Evolutionary conservation across 2,797 vertebrate genomes (phyloP), one percentile per base, ranked within the genome.

Genomic region (Siniperca scherzeri): DNA sequence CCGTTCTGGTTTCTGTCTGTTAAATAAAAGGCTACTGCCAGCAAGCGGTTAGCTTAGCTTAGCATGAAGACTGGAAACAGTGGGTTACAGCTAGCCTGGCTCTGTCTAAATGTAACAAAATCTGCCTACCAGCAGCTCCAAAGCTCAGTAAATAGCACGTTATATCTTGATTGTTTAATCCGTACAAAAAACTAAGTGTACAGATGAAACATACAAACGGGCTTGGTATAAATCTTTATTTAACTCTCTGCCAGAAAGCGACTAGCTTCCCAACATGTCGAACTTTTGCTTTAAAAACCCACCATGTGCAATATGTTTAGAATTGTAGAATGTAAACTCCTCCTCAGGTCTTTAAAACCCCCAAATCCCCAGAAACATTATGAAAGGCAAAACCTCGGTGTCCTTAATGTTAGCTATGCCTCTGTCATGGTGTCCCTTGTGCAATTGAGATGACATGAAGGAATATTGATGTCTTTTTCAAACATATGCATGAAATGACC

Each of bases 401-500:
- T 69, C 74, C n/a, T 42, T 42, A 61, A 10, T 25, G 52, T 76
- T 57, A 48, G 40, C 74, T 59, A 22, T 17, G 14, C 55, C 55
- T 62, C 33, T 25, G 48, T 46, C 14, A 22, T 11, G 27, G 30
- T 50, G 60, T 65, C 40, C 30, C 16, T 2, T 22, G 25, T 27
- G 12, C 4, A 46, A 8, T 0, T 60, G 21, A 4, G 40, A 36
- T 53, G 52, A 50, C 52, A 50, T n/a, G 10, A 77, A 0, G 2
- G 17, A 66, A 57, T n/a, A 46, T 22, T 40, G 38, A 68, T 52
- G 67, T 66, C 53, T 69, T 17, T 56, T 55, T 65, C 36, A 30
- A 30, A 42, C 25, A 44, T 25, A 14, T 46, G 22, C 22, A 50
- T 55, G 21, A 61, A 44, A 70, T 33, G 21, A 33, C 57, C 4